Evolutionary conservation across 2,888 invertebrate genomes (phyloP), one percentile per base, ranked within the genome.

Genomic region (Scelioninae gen. 1): DNA sequence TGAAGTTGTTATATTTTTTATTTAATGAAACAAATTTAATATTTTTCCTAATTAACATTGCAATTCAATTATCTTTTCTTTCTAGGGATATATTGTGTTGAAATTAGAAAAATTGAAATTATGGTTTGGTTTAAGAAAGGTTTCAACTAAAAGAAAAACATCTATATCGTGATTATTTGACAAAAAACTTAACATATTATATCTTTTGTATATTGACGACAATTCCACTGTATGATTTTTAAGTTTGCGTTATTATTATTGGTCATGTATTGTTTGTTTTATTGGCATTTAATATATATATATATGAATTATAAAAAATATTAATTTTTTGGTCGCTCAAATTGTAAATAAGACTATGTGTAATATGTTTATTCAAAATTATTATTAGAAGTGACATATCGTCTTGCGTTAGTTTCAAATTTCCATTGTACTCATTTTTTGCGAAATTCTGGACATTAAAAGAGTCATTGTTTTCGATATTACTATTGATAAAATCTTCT

Each of bases 221-320:
- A 55, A n/a, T 55, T 55, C 31, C 55, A 55, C n/a, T 55, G 55
- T 15, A 55, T 31, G n/a, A 55, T 55, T 6, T 55, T 55, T n/a
- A 55, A 23, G 31, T 15, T 51, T 13, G 5, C 31, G 7, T 31
- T 5, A 51, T 11, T 23, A 51, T 8, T 51, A 4, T 16, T 7
- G 10, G 1, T 38, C 38, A 38, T 38, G 8, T 38, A 10, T 38
- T 8, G 38, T 8, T 38, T 4, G 0, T 10, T 10, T 38, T 38
- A 10, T 38, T 38, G 38, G 0, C 0, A 9, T 38, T 38, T 8
- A n/a, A 2, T 23, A 23, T 23, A 23, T 23, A 23, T 23, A 23
- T 23, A 23, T 23, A 23, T 23, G 1, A 23, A 23, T 2, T 23
- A 23, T 2, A 23, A 23, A 23, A 4, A 2, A 23, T 23, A 23